Evolutionary conservation across 2,888 invertebrate species (phyloP), one percentile per base, ranked within the genome.

Genomic region (Tridacna gigas): DNA sequence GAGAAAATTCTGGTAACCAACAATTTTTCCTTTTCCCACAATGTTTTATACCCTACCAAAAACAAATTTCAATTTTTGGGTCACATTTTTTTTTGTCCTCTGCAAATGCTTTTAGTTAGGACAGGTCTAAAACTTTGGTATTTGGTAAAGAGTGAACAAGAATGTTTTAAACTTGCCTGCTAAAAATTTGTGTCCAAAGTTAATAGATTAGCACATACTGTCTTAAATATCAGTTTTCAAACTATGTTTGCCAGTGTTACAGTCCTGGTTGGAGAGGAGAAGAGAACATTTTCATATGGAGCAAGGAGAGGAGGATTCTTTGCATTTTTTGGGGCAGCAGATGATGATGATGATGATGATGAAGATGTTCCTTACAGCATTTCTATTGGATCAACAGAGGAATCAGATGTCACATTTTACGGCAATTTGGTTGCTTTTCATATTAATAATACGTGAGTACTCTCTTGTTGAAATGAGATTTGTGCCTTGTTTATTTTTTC

Each of bases 321-420:
- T 47, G 12, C 2, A n/a, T 56, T 48, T 25, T n/a, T 13, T 48
- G 51, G n/a, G n/a, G 2, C 7, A 37, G 37, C 37, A 37, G 74
- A 60, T 61, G 65, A 76, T 25, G 76, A 76, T n/a, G 76, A 76
- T 66, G 66, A 45, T 65, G 65, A 65, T 66, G 76, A 76, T 65
- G 25, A n/a, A 12, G 65, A 47, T 48, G 22, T n/a, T n/a, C 13
- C 48, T 4, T 71, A 71, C 71, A 71, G 25, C 51, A 13, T 71
- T 25, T 51, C 25, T 7, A 71, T 71, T 51, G 71, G 71, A 12
- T 45, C 47, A 25, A 51, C 11, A 15, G 71, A 25, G 22, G 26
- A 48, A 0, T 15, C 13, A 9, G 11, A n/a, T 5, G 20, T 7
- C 11, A 13, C 15, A 51, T 51, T 71, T 25, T 11, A 12, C 25